Evolutionary conservation across 2,113 vertebrate genomes (phyloP), one percentile per base, ranked within the genome.

Genomic region (Limnothrissa miodon): DNA sequence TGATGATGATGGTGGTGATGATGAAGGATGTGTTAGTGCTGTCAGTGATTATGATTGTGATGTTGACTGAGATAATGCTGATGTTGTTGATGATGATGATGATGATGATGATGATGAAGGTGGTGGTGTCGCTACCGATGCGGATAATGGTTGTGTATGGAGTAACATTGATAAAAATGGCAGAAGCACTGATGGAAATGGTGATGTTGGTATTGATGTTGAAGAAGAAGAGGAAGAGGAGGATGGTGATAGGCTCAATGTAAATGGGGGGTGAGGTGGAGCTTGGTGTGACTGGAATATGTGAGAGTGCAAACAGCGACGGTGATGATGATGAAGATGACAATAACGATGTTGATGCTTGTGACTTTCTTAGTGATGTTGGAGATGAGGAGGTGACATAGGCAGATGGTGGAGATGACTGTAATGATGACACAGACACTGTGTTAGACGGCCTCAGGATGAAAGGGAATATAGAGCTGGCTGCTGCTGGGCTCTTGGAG

Each of bases 291-390:
- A 74, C 11, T 33, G 66, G 29, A 29, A 74, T 17, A 15, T 74
- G 66, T 1, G 33, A 29, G 29, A 74, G 81, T 81, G 85, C 81
- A 45, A 45, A 86, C 17, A n/a, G 17, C 83, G 15, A 7, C 10
- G 59, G 33, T 79, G 66, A 36, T 23, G 51, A 81, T 66, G 29
- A 70, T 39, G 46, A 36, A 9, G 56, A 25, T 25, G n/a, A 74
- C 80, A 4, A 89, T 85, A 25, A 83, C 56, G 79, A 84, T 36
- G 17, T 2, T 62, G 85, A 39, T 85, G 78, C 56, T 70, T 83
- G 87, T 86, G 83, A 45, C 13, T 6, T 48, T 19, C 80, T 80
- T 62, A 78, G 78, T 36, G 78, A n/a, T 2, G 45, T 82, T 85
- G 79, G n/a, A 44, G 1, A 11, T 11, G 39, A 8, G 15, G 46